Percentiles rank a stretch among this genome's conserved stretches.
Conservation (phyloP, 2,888 invertebrate species). For the Acanthosepion esculentum region DNA sequence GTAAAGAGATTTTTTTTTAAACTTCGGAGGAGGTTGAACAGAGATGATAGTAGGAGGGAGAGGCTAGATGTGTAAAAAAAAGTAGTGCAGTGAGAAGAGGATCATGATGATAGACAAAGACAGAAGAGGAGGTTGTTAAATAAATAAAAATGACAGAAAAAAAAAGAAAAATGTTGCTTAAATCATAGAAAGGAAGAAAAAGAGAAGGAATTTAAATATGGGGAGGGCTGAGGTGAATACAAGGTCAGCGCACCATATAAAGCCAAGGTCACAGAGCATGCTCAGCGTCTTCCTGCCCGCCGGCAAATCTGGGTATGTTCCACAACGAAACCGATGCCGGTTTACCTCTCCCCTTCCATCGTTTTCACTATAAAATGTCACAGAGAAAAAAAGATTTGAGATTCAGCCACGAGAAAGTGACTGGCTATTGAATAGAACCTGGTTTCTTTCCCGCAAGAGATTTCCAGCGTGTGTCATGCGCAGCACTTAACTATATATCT, state of each 20-base stretch:
- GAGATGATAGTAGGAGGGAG: background rate
- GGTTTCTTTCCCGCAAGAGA: background rate
- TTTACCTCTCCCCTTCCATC: background rate
- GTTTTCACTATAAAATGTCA: background rate
- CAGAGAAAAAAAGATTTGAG: background rate
- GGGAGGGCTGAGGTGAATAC: background rate
- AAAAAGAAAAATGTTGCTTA: background rate
- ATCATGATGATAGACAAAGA: background rate
- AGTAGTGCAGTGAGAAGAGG: background rate
- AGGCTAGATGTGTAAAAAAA: background rate
- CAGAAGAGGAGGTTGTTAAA: background rate
- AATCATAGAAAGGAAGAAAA: background rate
- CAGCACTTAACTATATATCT: background rate
- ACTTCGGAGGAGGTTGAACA: background rate
- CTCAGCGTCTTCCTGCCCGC: constrained; percentile 38
- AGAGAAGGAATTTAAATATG: background rate
- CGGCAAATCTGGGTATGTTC: constrained; percentile 41
- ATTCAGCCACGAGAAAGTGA: background rate
- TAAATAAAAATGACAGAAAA: background rate
- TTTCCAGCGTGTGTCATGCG: constrained; percentile 18
- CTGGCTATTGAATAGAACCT: background rate
- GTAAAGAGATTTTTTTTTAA: background rate
- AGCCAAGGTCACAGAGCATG: constrained; percentile 46
- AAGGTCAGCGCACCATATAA: constrained; percentile 45
- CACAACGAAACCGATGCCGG: background rate